Evolutionary conservation across 1,140 invertebrate genomes (phyloP).

Genomic region (Megathymus violae): DNA sequence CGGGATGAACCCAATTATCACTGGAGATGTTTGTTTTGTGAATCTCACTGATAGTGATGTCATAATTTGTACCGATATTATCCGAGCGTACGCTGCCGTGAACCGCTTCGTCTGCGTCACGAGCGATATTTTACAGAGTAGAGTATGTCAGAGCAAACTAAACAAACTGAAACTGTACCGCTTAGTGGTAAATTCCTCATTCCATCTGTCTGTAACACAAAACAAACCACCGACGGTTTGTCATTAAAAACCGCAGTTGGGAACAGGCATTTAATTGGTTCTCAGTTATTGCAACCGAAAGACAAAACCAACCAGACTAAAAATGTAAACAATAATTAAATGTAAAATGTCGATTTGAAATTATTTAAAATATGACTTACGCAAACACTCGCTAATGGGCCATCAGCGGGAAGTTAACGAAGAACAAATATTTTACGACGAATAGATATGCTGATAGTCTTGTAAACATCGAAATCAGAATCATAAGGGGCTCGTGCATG

Average conservation of each 20-base stretch:
- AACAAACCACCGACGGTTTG: too few species aligned
- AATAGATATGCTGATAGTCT: slow-evolving; percentile 18
- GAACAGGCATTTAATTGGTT: too few species aligned
- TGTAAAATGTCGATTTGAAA: too few species aligned
- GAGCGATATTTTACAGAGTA: background rate
- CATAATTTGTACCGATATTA: slow-evolving; percentile 10
- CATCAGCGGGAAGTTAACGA: slow-evolving; percentile 2
- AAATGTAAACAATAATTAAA: too few species aligned
- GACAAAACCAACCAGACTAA: too few species aligned
- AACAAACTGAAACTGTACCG: too few species aligned
- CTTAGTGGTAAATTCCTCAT: too few species aligned
- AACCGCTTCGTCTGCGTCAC: slow-evolving; percentile 54
- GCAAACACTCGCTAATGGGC: slow-evolving; percentile 13
- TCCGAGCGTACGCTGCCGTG: slow-evolving; percentile 42
- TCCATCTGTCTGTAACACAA: too few species aligned
- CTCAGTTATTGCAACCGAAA: too few species aligned
- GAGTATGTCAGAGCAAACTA: too few species aligned
- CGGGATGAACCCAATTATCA: slow-evolving; percentile 58
- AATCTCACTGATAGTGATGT: slow-evolving; percentile 18
- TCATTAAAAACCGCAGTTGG: too few species aligned
- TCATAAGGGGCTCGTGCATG: slow-evolving; percentile 14
- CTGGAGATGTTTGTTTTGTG: slow-evolving; percentile 24
- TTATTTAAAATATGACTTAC: background rate
- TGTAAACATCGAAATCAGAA: slow-evolving; percentile 21
- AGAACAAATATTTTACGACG: slow-evolving; percentile 8